Percentiles rank a stretch among this genome's conserved stretches.
Evolutionary conservation across 1,140 invertebrate species (phyloP).

Genomic region (Melitaea cinxia): DNA sequence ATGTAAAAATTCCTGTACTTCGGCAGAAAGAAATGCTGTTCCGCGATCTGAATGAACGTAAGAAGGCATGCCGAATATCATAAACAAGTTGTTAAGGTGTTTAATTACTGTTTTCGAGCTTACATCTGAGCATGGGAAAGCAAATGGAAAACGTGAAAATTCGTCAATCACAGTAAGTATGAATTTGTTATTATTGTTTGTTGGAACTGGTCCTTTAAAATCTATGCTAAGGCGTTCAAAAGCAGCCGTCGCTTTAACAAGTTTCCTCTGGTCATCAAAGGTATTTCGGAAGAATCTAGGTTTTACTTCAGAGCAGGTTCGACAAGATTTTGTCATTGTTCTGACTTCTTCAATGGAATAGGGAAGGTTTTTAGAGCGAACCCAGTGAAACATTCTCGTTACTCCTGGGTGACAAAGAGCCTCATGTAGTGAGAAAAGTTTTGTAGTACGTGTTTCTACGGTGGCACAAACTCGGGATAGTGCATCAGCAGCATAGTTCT

Average conservation of each 20-base stretch:
- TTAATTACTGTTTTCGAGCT: background rate
- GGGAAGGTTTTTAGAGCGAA: constrained; percentile 24
- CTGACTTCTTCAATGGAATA: constrained; percentile 34
- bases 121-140: background rate
- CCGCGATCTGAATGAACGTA: constrained; percentile 26
- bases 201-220: background rate
- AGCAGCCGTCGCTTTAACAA: background rate
- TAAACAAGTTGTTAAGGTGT: background rate
- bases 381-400: constrained; percentile 19
- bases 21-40: constrained; percentile 32
- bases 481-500: background rate
- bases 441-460: background rate
- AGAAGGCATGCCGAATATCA: background rate
- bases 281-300: background rate
- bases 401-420: constrained; percentile 26
- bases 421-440: background rate
- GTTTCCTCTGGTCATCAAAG: background rate
- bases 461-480: background rate
- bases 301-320: background rate
- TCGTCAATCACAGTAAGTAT: background rate
- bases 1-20: constrained; percentile 29
- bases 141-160: background rate
- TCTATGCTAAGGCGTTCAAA: background rate
- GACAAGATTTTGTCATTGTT: constrained; percentile 11
- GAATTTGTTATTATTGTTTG: background rate